These are phyloP conservation scores for Galaxea fascicularis DNA, from an alignment of 92 coral and sea anemone species.

Conservation along the genomic window DNA sequence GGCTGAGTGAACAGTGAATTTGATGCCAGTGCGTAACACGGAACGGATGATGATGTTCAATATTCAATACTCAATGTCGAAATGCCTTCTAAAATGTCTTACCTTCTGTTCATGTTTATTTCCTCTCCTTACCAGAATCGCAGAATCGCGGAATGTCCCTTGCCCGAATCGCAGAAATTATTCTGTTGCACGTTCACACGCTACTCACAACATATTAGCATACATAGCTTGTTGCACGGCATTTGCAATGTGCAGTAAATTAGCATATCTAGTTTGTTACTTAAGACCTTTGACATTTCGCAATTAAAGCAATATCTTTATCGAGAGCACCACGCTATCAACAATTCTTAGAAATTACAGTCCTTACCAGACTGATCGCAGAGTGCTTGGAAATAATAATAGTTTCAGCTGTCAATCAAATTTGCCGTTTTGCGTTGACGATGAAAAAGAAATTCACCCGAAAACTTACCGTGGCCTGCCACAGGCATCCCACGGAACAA, in stretches of 20 bases:
- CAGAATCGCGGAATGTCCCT: not conserved
- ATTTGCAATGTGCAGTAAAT: too few species aligned
- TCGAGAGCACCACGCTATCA: too few species aligned
- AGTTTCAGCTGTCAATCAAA: not conserved
- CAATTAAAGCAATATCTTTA: too few species aligned
- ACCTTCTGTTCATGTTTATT: constrained; percentile 14
- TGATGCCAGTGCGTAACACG: not conserved
- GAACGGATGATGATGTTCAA: not conserved
- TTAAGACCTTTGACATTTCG: too few species aligned
- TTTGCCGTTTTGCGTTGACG: not conserved
- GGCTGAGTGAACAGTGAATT: constrained; percentile 8
- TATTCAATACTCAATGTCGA: constrained; percentile 14
- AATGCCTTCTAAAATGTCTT: constrained; percentile 20
- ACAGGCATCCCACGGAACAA: constrained; percentile 13
- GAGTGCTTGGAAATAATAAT: not conserved
- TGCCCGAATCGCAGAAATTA: too few species aligned
- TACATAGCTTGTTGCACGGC: too few species aligned
- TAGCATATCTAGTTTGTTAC: too few species aligned
- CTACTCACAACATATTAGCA: too few species aligned
- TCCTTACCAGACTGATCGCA: too few species aligned
- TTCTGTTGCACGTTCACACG: too few species aligned
- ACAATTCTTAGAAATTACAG: too few species aligned
- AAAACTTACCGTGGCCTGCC: not conserved
- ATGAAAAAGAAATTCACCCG: not conserved
- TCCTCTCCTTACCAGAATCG: constrained; percentile 6